phyloP scores from a whole-genome alignment of 1,140 invertebrate species.

The Aculops lycopersici region DNA sequence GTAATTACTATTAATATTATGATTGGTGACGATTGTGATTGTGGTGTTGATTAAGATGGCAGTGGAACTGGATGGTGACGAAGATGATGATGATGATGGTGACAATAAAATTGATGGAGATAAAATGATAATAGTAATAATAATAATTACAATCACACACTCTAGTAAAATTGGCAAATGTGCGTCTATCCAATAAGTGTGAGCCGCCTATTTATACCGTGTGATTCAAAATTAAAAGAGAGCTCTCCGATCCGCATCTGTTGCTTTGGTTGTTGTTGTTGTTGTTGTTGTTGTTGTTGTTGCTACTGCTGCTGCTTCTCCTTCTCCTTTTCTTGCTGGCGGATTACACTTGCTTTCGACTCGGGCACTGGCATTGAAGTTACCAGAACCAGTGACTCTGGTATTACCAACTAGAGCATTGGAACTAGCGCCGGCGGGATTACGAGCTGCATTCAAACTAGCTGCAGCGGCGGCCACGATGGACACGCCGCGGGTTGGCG shows the following conservation, averaged over 20 bases:
- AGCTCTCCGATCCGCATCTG: background rate
- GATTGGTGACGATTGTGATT: background rate
- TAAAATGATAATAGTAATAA: background rate
- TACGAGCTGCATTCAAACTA: background rate
- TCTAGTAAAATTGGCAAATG: background rate
- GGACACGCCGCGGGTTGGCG: background rate
- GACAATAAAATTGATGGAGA: background rate
- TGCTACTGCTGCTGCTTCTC: background rate
- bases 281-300: background rate
- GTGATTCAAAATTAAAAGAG: background rate
- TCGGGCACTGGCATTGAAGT: background rate
- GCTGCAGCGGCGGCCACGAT: background rate
- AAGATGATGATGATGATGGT: background rate
- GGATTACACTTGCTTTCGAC: background rate
- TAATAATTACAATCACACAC: background rate
- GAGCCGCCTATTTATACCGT: background rate
- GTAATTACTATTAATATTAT: background rate
- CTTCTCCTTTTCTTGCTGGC: background rate
- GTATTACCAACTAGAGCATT: background rate
- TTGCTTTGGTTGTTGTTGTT: constrained; percentile 1
- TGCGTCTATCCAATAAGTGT: background rate
- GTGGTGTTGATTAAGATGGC: background rate
- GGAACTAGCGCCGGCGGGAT: background rate
- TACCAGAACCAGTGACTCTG: background rate
- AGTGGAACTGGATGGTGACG: background rate